Base-by-base conservation (phyloP, 2,113 vertebrate species). In the Candoia aspera region DNA sequence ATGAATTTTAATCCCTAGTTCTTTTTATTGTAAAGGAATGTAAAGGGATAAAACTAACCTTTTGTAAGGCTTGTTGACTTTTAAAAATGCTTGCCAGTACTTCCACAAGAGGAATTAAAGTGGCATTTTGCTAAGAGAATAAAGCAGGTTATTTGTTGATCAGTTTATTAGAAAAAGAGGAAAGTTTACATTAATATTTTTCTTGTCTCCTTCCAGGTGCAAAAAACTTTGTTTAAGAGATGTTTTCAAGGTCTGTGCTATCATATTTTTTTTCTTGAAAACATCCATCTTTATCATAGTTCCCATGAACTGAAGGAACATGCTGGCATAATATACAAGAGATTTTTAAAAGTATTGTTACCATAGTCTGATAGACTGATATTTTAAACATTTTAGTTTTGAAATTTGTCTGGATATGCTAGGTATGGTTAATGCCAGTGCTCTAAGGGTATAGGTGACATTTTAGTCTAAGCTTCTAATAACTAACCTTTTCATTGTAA, bases 201-300 rank as follows among this genome's bases (percentile, higher is more conserved):
- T 96, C 95, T 95, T 94, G 92, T 94, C 92, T 94, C 87, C 92
- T 92, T 96, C 95, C 95, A 94, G 91, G 92, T 95, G 93, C 94
- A 49, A 84, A 89, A 64, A 0, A 5, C 91, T 96, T 94, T 95
- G 96, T 85, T 92, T 92, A 60, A 93, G 94, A 92, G 91, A 92
- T 91, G 2, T 96, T 64, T 96, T 95, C 93, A 94, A 96, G 95
- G 93, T 95, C 92, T 29, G n/a, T 83, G 1, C 85, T 94, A 64
- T 95, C 91, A 1, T 94, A 94, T 93, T 94, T 92, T 92, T 92
- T 2, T 10, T 91, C 85, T 90, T 42, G 60, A 95, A 95, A 96
- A 0, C 96, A 93, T 95, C 92, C 93, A 84, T 84, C 49, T 96
- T 94, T 95, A 96, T 95, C 94, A 92, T 92, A 86, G 92, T 95